phyloP scores from a whole-genome alignment of 2,113 vertebrate genomes.

The Felis chaus region DNA sequence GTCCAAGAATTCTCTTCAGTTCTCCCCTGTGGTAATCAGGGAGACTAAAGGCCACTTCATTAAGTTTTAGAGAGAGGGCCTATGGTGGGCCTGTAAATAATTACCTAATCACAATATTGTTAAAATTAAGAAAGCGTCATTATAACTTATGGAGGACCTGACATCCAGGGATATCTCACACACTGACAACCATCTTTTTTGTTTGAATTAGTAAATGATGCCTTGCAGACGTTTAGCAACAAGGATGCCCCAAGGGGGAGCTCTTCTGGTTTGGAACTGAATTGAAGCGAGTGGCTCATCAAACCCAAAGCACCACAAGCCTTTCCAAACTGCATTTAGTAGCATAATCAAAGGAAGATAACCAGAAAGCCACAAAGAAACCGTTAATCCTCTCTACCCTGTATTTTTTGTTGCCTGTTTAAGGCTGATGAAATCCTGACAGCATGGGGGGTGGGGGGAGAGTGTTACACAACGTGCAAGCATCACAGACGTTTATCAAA shows the following conservation, averaged over 20 bases:
- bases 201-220: background rate
- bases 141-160: background rate
- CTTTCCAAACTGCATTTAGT: background rate
- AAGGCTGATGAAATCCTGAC: conserved; percentile 58
- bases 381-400: background rate
- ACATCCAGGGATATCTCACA: background rate
- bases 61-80: background rate
- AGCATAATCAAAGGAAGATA: conserved; percentile 13
- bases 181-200: background rate
- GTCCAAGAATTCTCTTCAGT: background rate
- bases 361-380: conserved; percentile 52
- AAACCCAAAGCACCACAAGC: background rate
- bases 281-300: background rate
- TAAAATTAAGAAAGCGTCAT: background rate
- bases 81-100: background rate
- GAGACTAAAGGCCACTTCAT: background rate
- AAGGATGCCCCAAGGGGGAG: conserved; percentile 38
- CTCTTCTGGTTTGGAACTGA: conserved; percentile 48
- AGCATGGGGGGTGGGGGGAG: background rate
- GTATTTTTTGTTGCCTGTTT: background rate
- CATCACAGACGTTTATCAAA: conserved; percentile 79
- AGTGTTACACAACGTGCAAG: conserved; percentile 80
- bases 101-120: background rate
- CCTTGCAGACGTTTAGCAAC: background rate
- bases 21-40: background rate